phyloP scores from a whole-genome alignment of 2,113 vertebrate genomes.

The Ochotona princeps region DNA sequence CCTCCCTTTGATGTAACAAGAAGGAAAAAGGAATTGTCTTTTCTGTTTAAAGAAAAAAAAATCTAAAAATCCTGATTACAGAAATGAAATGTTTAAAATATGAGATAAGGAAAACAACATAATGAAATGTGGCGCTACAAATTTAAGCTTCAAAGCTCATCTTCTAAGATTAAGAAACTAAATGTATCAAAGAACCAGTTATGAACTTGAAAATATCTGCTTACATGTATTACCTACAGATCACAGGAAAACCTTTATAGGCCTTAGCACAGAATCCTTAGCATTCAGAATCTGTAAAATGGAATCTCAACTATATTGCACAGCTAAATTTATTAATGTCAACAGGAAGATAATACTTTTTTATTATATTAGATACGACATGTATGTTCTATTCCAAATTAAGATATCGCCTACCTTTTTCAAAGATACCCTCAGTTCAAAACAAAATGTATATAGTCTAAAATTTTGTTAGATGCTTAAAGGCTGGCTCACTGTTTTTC shows the following conservation, averaged over 20 bases:
- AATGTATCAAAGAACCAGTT: slow-evolving; percentile 67
- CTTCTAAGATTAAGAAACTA: slow-evolving; percentile 74
- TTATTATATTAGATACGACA: slow-evolving; percentile 57
- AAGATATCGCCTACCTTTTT: slow-evolving; percentile 74
- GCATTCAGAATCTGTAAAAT: slow-evolving; percentile 65
- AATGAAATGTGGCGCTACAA: slow-evolving; percentile 70
- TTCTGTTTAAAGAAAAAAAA: slow-evolving; percentile 59
- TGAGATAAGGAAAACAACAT: slow-evolving; percentile 61
- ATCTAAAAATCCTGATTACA: slow-evolving; percentile 39
- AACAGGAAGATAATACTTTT: slow-evolving; percentile 51
- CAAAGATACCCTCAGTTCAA: slow-evolving; percentile 80
- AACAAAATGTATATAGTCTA: slow-evolving; percentile 62
- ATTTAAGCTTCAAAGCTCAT: slow-evolving; percentile 75
- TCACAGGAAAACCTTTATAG: slow-evolving; percentile 72
- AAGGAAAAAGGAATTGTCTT: slow-evolving; percentile 58
- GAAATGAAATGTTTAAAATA: slow-evolving; percentile 63
- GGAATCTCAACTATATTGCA: slow-evolving; percentile 72
- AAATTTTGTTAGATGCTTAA: slow-evolving; percentile 49
- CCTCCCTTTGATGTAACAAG: slow-evolving; percentile 46
- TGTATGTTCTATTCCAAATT: slow-evolving; percentile 69
- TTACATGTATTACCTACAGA: slow-evolving; percentile 71
- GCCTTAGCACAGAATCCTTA: slow-evolving; percentile 56
- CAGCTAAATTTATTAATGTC: slow-evolving; percentile 63
- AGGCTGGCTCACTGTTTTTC: slow-evolving; percentile 69
- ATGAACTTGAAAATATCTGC: slow-evolving; percentile 71